Evolutionary conservation across 2,888 invertebrate species (phyloP).

Genomic region (Netelia melanura): DNA sequence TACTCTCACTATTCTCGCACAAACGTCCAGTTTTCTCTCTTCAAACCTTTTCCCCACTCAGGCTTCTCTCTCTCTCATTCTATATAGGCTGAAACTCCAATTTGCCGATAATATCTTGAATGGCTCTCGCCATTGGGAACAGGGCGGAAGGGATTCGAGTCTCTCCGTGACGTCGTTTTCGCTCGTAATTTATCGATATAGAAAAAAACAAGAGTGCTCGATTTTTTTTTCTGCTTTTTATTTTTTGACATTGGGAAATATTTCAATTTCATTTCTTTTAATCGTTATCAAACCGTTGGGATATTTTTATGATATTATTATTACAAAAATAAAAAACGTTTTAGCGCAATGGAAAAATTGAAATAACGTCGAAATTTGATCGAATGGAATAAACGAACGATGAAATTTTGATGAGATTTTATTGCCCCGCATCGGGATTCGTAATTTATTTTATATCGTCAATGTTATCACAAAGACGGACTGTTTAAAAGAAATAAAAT

Average conservation of each 20-base stretch:
- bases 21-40: slow-evolving; percentile 52
- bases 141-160: background rate
- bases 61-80: slow-evolving; percentile 15
- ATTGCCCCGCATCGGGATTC: no score
- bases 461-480: no score
- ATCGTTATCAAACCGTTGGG: background rate
- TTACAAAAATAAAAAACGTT: no score
- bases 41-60: slow-evolving; percentile 2
- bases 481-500: no score
- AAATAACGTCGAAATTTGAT: background rate
- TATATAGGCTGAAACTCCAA: slow-evolving; percentile 48
- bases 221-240: background rate
- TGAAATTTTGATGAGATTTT: no score
- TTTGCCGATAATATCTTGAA: slow-evolving; percentile 63
- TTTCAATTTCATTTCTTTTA: background rate
- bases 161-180: slow-evolving; percentile 20
- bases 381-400: no score
- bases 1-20: slow-evolving; percentile 51
- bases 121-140: background rate
- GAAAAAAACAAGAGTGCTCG: background rate
- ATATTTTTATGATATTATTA: no score
- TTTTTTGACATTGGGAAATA: background rate
- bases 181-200: slow-evolving; percentile 39
- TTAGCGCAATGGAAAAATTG: background rate
- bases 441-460: no score